A percentile compares a stretch with the other conserved stretches of the same genome.
Evolutionary conservation across 2,113 vertebrate genomes (phyloP).

Genomic region (Apus apus): DNA sequence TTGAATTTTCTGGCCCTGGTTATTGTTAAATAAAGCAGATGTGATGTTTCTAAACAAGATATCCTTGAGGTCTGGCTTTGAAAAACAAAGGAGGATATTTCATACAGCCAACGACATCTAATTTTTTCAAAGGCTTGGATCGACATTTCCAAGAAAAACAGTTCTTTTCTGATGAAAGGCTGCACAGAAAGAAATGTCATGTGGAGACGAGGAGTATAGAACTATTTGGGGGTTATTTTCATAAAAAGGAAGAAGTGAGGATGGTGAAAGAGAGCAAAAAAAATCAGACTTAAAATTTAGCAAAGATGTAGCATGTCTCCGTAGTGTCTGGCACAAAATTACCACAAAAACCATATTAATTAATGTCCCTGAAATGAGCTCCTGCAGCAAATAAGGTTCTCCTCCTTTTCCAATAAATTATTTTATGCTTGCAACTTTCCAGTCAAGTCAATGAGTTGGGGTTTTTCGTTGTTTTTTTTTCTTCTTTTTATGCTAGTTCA

Average conservation of each 20-base stretch:
- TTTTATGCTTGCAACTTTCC: background rate
- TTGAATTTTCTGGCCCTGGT: background rate
- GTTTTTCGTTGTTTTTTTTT: background rate
- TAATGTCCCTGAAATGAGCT: background rate
- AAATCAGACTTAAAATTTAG: background rate
- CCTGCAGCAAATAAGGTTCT: background rate
- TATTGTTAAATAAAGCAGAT: conserved; percentile 34
- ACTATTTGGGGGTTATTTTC: conserved; percentile 20
- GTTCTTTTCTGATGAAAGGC: conserved; percentile 51
- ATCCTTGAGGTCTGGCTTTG: conserved; percentile 22
- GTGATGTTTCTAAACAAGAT: conserved; percentile 26
- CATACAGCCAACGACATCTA: background rate
- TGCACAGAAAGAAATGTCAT: conserved; percentile 31
- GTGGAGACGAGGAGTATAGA: background rate
- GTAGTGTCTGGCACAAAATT: background rate
- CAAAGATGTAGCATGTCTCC: background rate
- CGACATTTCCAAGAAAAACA: conserved; percentile 46
- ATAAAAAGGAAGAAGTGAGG: background rate
- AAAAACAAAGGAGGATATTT: conserved; percentile 14
- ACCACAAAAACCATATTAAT: background rate
- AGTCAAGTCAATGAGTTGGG: background rate
- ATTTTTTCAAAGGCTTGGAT: conserved; percentile 59
- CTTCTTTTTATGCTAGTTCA: background rate
- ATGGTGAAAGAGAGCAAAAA: background rate
- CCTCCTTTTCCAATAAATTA: background rate